These are phyloP conservation scores for Rattus norvegicus DNA, from an alignment of 2,113 vertebrate genomes.

Conservation along the genomic window DNA sequence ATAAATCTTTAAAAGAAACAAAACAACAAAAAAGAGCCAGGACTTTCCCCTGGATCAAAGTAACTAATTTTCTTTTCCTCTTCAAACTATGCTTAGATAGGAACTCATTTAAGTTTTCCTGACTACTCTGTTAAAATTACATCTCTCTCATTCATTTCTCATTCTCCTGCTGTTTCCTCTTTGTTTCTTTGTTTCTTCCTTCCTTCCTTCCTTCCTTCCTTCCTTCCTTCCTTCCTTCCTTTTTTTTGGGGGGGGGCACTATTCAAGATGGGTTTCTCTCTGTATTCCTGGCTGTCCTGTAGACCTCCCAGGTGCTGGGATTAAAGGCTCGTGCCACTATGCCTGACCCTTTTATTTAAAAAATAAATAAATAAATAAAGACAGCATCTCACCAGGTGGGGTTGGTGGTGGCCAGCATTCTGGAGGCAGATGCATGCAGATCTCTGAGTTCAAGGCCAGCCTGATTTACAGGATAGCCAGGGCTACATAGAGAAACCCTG, in stretches of 20 bases:
- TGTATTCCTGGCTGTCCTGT: neutral
- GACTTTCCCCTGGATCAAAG: too few relatives aligned
- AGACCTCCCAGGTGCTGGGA: neutral
- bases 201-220: neutral
- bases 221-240: neutral
- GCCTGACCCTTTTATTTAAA: too few relatives aligned
- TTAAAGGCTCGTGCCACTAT: neutral
- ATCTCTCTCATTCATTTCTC: neutral
- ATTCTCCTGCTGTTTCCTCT: neutral
- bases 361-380: too few relatives aligned
- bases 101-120: neutral
- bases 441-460: neutral
- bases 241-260: neutral
- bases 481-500: neutral
- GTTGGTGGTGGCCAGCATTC: neutral
- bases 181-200: too few relatives aligned
- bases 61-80: neutral
- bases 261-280: neutral
- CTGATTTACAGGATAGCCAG: neutral
- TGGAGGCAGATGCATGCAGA: neutral
- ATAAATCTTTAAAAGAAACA: too few relatives aligned
- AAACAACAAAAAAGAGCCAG: too few relatives aligned
- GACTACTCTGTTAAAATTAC: neutral
- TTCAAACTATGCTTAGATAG: neutral
- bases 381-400: neutral